Conservation (phyloP, 2,888 invertebrate species). For the Cristatella mucedo region DNA sequence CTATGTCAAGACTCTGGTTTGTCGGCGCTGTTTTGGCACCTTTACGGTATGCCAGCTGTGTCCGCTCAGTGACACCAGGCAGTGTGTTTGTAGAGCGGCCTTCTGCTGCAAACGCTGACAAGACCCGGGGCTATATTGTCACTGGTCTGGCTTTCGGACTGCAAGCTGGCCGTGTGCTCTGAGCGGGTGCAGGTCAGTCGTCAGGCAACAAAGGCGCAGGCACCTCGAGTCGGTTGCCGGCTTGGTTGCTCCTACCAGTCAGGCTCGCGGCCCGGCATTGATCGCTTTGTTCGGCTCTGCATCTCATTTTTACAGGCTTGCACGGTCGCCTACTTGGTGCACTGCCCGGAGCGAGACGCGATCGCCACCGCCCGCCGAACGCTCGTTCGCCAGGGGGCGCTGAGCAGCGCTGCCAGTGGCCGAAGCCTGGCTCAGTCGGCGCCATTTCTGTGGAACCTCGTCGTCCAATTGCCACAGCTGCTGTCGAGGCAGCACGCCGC, state of each 20-base stretch:
- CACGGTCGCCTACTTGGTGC: no score
- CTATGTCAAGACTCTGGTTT: no score
- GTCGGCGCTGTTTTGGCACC: no score
- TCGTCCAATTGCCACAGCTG: constrained; percentile 42
- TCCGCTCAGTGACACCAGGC: no score
- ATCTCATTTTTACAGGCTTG: no score
- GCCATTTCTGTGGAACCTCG: constrained; percentile 17
- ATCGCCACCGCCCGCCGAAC: no score
- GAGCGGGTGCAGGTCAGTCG: constrained; percentile 42
- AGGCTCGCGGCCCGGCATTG: background rate
- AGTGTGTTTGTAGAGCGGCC: constrained; percentile 43
- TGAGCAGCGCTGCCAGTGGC: no score
- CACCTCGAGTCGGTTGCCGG: background rate
- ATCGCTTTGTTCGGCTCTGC: background rate
- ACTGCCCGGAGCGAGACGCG: no score
- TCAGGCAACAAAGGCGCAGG: background rate
- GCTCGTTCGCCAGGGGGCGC: no score
- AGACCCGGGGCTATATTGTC: constrained; percentile 43
- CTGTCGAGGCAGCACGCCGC: constrained; percentile 43
- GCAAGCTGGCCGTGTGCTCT: constrained; percentile 44
- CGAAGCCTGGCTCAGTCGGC: no score
- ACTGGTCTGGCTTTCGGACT: constrained; percentile 43
- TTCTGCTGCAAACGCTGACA: constrained; percentile 44
- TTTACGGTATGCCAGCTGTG: no score
- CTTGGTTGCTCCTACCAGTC: background rate